Conservation (phyloP, 1,140 invertebrate species). For the Tetraneura akinire region DNA sequence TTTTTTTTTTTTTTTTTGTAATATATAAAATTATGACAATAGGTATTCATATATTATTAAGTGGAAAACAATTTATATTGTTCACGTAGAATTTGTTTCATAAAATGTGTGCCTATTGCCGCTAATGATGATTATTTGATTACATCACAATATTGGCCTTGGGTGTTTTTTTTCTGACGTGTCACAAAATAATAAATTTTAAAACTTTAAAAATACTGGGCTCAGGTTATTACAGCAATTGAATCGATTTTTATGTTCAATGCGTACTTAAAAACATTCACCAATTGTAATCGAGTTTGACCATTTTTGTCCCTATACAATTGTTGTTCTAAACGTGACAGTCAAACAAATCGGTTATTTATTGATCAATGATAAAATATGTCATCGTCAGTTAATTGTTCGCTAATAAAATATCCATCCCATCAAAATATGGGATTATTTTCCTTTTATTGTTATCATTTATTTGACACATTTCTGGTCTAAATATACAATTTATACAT, state of each 20-base stretch:
- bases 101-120: background rate
- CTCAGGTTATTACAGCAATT: background rate
- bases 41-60: background rate
- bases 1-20: conserved; percentile 1
- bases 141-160: background rate
- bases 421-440: background rate
- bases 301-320: conserved; percentile 20
- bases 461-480: background rate
- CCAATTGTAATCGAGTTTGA: conserved; percentile 25
- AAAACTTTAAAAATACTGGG: background rate
- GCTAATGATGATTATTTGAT: background rate
- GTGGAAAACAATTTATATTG: background rate
- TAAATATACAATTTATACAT: too few relatives aligned
- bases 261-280: conserved; percentile 35
- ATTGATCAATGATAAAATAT: conserved; percentile 43
- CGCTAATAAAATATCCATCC: conserved; percentile 10
- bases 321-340: conserved; percentile 36
- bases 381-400: conserved; percentile 35
- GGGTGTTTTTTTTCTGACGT: background rate
- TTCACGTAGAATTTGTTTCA: background rate
- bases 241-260: conserved; percentile 34
- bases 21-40: background rate
- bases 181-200: too few relatives aligned
- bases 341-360: conserved; percentile 37
- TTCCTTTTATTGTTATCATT: background rate